Conservation (phyloP, 2,113 vertebrate species). For the Toxotes chatareus region DNA sequence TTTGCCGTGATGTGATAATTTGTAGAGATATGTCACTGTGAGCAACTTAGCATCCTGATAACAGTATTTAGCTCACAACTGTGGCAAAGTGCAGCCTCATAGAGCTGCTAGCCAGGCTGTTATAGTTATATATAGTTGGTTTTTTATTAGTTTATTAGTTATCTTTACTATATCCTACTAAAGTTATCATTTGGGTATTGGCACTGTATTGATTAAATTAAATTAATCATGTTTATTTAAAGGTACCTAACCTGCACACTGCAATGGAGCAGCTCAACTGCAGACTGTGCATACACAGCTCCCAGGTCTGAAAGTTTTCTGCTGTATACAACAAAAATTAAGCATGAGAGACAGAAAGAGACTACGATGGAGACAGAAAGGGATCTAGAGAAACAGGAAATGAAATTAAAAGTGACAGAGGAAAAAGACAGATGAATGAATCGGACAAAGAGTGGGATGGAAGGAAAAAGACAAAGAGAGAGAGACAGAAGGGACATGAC, state of each 20-base stretch:
- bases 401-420: slow-evolving; percentile 2
- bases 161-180: too few species aligned
- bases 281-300: background rate
- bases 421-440: slow-evolving; percentile 19
- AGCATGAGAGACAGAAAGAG: background rate
- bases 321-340: background rate
- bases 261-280: background rate
- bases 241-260: background rate
- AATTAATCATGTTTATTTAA: too few species aligned
- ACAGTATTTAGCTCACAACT: too few species aligned
- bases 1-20: background rate
- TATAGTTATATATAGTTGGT: too few species aligned
- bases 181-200: too few species aligned
- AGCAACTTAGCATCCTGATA: too few species aligned
- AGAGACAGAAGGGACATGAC: background rate
- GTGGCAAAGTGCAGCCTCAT: too few species aligned
- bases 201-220: too few species aligned
- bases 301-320: background rate
- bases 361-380: background rate
- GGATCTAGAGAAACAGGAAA: slow-evolving; percentile 6
- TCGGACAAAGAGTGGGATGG: background rate
- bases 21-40: background rate
- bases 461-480: background rate
- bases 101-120: too few species aligned
- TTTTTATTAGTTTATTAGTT: too few species aligned